These are phyloP conservation scores for Penaeus indicus DNA, from an alignment of 1,140 invertebrate genomes.

Conservation along the genomic window DNA sequence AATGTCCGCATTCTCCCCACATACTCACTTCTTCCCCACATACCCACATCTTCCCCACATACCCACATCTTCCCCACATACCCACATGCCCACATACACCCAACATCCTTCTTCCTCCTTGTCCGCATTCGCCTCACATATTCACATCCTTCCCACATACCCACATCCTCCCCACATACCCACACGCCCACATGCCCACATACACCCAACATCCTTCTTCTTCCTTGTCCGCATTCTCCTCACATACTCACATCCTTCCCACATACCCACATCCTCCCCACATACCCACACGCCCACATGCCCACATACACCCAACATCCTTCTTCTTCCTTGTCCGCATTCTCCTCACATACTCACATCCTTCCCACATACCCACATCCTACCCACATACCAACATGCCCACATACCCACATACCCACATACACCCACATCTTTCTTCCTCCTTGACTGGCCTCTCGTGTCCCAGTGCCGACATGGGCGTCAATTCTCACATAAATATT, in stretches of 20 bases:
- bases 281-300: background rate
- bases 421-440: too few species aligned
- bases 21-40: background rate
- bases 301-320: background rate
- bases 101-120: background rate
- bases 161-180: background rate
- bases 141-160: constrained; percentile 1
- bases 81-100: constrained; percentile 1
- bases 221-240: background rate
- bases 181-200: background rate
- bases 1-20: background rate
- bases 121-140: background rate
- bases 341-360: background rate
- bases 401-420: too few species aligned
- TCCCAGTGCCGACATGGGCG: too few species aligned
- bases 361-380: too few species aligned
- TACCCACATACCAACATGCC: too few species aligned
- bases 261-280: background rate
- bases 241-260: background rate
- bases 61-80: background rate
- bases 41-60: background rate
- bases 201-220: background rate
- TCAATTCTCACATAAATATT: too few species aligned
- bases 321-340: background rate
- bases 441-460: too few species aligned